phyloP scores from a whole-genome alignment of 30 jellyfish, hydroid and myxozoan genomes.

The Mastigias papua region DNA sequence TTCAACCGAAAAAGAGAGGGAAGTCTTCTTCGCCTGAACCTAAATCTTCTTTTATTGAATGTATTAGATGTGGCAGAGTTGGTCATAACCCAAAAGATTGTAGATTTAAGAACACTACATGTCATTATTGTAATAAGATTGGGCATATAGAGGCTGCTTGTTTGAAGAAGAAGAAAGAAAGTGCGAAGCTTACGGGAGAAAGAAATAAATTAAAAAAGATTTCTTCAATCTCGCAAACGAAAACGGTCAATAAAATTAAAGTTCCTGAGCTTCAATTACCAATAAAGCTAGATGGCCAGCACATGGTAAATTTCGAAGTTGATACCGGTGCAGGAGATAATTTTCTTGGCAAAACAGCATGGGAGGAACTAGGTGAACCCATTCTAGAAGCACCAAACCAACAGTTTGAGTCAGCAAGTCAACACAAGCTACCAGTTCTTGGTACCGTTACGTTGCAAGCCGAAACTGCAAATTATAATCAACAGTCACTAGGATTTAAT shows the following conservation, averaged over 20 bases:
- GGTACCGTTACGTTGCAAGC: constrained; percentile 21
- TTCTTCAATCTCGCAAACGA: no score
- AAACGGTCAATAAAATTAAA: no score
- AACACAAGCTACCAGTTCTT: constrained; percentile 25
- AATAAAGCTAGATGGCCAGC: background rate
- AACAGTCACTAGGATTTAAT: background rate
- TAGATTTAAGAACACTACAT: constrained; percentile 3
- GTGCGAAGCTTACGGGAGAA: background rate
- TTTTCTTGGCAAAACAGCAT: constrained; percentile 4
- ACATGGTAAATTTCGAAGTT: background rate
- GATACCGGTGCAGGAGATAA: constrained; percentile 53
- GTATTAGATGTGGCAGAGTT: background rate
- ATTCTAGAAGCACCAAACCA: background rate
- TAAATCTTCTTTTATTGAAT: background rate
- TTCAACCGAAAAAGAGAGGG: background rate
- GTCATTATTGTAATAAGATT: constrained; percentile 32
- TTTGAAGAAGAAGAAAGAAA: background rate
- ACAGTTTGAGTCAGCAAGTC: no score
- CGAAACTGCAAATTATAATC: background rate
- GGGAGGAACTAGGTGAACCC: constrained; percentile 49
- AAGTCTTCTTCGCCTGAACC: background rate
- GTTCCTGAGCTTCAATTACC: no score
- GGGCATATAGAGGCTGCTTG: constrained; percentile 42
- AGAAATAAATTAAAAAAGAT: no score
- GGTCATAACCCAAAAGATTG: constrained; percentile 28